These are phyloP conservation scores for Microtus pennsylvanicus DNA, from an alignment of 2,113 vertebrate species.

Conservation along the genomic window DNA sequence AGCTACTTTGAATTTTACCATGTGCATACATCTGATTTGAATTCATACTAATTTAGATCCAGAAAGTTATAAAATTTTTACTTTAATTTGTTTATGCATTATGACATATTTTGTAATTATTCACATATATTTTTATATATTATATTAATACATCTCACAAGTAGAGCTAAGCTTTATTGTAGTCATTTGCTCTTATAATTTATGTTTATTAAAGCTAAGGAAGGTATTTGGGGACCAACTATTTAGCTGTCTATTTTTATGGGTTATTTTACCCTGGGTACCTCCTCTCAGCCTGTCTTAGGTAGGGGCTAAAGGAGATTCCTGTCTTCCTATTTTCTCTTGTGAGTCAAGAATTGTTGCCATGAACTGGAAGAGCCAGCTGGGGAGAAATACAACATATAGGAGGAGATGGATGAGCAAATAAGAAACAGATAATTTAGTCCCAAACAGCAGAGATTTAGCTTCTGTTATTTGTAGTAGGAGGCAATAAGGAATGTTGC, in stretches of 20 bases:
- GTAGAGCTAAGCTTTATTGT: neutral
- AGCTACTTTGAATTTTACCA: neutral
- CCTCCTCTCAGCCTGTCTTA: neutral
- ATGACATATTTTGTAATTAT: neutral
- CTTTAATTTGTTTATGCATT: neutral
- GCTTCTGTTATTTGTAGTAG: neutral
- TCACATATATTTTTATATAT: neutral
- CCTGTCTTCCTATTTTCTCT: neutral
- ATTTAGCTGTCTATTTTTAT: neutral
- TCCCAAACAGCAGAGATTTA: too few species aligned
- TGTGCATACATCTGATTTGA: neutral
- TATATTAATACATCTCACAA: too few species aligned
- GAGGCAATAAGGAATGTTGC: neutral
- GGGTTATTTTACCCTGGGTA: neutral
- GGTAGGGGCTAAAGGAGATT: neutral
- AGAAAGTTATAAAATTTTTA: neutral
- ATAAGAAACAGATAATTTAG: too few species aligned
- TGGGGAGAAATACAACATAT: neutral
- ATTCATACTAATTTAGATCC: neutral
- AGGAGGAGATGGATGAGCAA: neutral
- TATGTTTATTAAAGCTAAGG: neutral
- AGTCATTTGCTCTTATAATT: too few species aligned
- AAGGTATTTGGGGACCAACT: neutral
- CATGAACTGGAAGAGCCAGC: neutral
- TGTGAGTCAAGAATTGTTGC: neutral